Percentiles rank a stretch among this genome's conserved stretches.
Evolutionary conservation across 2,113 vertebrate genomes (phyloP).

Genomic region (Suncus etruscus): DNA sequence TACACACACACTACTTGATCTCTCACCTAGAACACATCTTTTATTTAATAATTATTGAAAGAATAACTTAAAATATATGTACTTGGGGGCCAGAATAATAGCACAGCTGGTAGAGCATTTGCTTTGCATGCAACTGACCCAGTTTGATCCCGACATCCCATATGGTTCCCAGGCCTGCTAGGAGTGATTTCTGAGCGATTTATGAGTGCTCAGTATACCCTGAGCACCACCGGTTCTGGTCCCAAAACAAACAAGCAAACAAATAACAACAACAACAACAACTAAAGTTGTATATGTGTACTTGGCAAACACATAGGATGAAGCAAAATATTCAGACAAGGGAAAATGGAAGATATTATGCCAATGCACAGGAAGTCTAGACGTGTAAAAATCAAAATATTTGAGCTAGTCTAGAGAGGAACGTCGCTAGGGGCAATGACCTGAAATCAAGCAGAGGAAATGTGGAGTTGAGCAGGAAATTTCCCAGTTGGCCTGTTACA

Average conservation of each 20-base stretch:
- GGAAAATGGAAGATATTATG: slow-evolving; percentile 28
- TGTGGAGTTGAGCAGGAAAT: slow-evolving; percentile 56
- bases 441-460: slow-evolving; percentile 48
- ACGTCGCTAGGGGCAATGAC: slow-evolving; percentile 51
- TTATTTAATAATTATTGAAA: background rate
- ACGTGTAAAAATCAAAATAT: slow-evolving; percentile 48
- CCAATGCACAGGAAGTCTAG: background rate
- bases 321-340: slow-evolving; percentile 16
- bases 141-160: too few species aligned
- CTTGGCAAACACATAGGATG: background rate
- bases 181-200: too few species aligned
- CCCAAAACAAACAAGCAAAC: too few species aligned
- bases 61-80: background rate
- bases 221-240: too few species aligned
- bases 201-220: too few species aligned
- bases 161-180: too few species aligned
- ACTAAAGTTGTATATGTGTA: background rate
- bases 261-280: too few species aligned
- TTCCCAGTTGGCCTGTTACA: slow-evolving; percentile 66
- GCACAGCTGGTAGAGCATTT: too few species aligned
- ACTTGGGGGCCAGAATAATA: background rate
- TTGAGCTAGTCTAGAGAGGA: slow-evolving; percentile 42
- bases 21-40: background rate
- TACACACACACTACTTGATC: background rate
- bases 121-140: too few species aligned